Evolutionary conservation across 2,113 vertebrate genomes (phyloP).

Genomic region (Leucopternis melanops): DNA sequence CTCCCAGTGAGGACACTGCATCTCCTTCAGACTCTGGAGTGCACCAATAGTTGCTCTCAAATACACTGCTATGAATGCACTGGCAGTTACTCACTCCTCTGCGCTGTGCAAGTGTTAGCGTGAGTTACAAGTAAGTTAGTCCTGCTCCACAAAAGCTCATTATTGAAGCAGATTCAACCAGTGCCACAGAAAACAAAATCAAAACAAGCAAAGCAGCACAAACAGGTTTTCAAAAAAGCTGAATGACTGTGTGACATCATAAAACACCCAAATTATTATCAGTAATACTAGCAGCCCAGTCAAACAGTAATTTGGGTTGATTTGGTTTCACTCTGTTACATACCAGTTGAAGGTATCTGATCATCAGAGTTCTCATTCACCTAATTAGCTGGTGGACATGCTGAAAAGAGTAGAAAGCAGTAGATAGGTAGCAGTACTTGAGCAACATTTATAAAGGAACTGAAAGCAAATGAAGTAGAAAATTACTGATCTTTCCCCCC

Average conservation of each 20-base stretch:
- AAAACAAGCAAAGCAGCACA: constrained; percentile 48
- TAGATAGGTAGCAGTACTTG: constrained; percentile 74
- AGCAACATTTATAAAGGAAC: constrained; percentile 67
- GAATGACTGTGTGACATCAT: not conserved
- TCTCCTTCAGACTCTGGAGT: not conserved
- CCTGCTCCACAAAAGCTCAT: not conserved
- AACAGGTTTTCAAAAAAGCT: constrained; percentile 7
- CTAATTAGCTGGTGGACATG: constrained; percentile 77
- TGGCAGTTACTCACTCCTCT: not conserved
- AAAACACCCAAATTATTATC: constrained; percentile 1
- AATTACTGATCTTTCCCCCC: not conserved
- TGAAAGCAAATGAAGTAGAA: constrained; percentile 57
- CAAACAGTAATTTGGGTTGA: constrained; percentile 47
- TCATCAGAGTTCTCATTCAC: constrained; percentile 73
- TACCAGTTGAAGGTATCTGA: constrained; percentile 76
- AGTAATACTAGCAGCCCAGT: constrained; percentile 7
- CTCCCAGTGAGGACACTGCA: not conserved
- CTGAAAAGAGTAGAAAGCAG: constrained; percentile 80
- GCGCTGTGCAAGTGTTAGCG: not conserved
- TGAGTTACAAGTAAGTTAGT: not conserved
- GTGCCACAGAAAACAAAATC: not conserved
- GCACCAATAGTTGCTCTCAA: not conserved
- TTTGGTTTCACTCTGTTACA: constrained; percentile 72
- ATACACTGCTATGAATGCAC: not conserved
- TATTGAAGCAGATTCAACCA: not conserved